phyloP scores from a whole-genome alignment of 2,888 invertebrate genomes.

The Leucania comma region DNA sequence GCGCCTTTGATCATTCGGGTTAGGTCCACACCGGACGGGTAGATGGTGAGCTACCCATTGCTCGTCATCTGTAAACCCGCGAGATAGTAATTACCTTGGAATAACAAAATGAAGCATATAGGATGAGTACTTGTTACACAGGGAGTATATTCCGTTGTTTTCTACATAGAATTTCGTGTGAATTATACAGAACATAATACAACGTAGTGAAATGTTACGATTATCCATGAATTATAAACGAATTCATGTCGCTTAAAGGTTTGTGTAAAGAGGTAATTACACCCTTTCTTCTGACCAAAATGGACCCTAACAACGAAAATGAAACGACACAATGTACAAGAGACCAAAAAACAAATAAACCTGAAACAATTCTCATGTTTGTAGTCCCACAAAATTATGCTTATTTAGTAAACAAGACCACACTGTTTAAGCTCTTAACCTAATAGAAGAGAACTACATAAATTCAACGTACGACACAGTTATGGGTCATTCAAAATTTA shows the following conservation, averaged over 20 bases:
- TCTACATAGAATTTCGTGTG: not conserved
- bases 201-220: not conserved
- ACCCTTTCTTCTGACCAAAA: slow-evolving; percentile 14
- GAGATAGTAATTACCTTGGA: too few species aligned
- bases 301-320: slow-evolving; percentile 6
- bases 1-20: too few species aligned
- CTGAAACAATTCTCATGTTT: slow-evolving; percentile 32
- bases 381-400: slow-evolving; percentile 32
- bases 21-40: too few species aligned
- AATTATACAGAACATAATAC: too few species aligned
- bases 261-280: slow-evolving; percentile 12
- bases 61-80: too few species aligned
- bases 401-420: slow-evolving; percentile 45
- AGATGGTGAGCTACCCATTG: too few species aligned
- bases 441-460: slow-evolving; percentile 63
- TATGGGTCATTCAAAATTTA: slow-evolving; percentile 69
- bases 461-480: slow-evolving; percentile 56
- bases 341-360: slow-evolving; percentile 32
- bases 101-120: too few species aligned
- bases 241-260: not conserved
- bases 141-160: too few species aligned
- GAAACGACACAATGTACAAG: slow-evolving; percentile 28
- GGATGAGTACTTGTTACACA: too few species aligned
- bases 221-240: slow-evolving; percentile 3
- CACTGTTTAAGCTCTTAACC: slow-evolving; percentile 62